Conservation (phyloP, 2,113 vertebrate genomes). For the Anthoscopus minutus region DNA sequence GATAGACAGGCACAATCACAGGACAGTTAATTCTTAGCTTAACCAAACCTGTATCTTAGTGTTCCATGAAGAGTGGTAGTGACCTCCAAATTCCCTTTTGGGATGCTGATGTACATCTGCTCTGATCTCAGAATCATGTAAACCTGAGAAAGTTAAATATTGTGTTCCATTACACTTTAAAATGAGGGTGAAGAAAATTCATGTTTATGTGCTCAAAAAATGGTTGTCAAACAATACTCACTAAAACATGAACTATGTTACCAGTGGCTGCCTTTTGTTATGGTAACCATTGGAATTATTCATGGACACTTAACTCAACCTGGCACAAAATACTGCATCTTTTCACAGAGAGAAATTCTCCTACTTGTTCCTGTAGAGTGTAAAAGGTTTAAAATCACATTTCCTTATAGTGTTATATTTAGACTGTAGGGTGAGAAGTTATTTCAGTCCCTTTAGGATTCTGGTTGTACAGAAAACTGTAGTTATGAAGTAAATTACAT, state of each 20-base stretch:
- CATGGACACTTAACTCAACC: background rate
- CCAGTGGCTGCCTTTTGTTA: background rate
- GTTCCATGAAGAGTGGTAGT: background rate
- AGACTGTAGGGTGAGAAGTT: background rate
- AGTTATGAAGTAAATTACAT: background rate
- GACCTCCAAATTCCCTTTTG: background rate
- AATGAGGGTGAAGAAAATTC: background rate
- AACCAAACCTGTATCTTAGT: background rate
- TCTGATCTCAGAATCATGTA: background rate
- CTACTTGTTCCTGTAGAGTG: background rate
- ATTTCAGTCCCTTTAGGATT: background rate
- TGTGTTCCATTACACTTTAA: background rate
- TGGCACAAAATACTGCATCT: background rate
- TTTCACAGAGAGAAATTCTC: background rate
- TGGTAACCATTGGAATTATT: background rate
- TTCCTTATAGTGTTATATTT: background rate
- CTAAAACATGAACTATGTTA: background rate
- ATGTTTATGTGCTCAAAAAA: background rate
- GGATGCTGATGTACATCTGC: background rate
- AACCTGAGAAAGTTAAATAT: background rate
- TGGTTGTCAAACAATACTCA: background rate
- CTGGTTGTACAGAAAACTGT: background rate
- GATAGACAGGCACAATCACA: background rate
- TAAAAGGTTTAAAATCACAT: background rate
- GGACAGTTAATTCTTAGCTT: background rate